phyloP scores from a whole-genome alignment of 2,888 invertebrate genomes.

The Hybos culiciformis region DNA sequence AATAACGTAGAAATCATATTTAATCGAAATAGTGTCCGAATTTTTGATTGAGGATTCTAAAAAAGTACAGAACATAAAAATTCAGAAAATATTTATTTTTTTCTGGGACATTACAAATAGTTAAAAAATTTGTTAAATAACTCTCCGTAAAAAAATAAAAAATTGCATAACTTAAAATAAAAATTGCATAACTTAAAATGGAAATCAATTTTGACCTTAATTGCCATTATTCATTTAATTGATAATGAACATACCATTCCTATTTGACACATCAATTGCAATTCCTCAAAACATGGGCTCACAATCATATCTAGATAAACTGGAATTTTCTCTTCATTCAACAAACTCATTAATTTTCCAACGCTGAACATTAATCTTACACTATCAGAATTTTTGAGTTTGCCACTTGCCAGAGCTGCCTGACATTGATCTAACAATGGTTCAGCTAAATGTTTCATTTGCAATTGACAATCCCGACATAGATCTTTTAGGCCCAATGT shows the following conservation, averaged over 20 bases:
- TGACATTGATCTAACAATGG: slow-evolving; percentile 60
- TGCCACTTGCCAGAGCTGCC: slow-evolving; percentile 42
- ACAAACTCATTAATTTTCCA: slow-evolving; percentile 55
- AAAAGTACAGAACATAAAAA: too few species aligned
- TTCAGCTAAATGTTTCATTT: slow-evolving; percentile 60
- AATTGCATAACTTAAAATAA: not conserved
- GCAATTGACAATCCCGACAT: slow-evolving; percentile 62
- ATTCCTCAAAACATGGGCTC: slow-evolving; percentile 49
- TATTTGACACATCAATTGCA: slow-evolving; percentile 40
- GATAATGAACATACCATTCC: slow-evolving; percentile 34
- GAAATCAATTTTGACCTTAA: not conserved
- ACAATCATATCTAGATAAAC: slow-evolving; percentile 55
- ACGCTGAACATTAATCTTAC: slow-evolving; percentile 63
- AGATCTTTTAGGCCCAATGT: slow-evolving; percentile 83
- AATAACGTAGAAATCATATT: slow-evolving; percentile 56
- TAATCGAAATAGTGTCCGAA: slow-evolving; percentile 45
- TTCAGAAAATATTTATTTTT: slow-evolving; percentile 29
- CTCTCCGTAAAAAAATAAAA: not conserved
- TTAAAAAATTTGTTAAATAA: too few species aligned
- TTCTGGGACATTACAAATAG: slow-evolving; percentile 8
- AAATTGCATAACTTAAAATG: not conserved
- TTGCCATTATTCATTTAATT: not conserved
- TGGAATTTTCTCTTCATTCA: slow-evolving; percentile 49
- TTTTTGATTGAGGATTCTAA: slow-evolving; percentile 36
- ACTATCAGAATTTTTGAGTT: slow-evolving; percentile 51